A percentile compares a stretch with the other conserved stretches of the same genome.
Conservation (phyloP, 1,140 invertebrate genomes). For the Drosophila navojoa region DNA sequence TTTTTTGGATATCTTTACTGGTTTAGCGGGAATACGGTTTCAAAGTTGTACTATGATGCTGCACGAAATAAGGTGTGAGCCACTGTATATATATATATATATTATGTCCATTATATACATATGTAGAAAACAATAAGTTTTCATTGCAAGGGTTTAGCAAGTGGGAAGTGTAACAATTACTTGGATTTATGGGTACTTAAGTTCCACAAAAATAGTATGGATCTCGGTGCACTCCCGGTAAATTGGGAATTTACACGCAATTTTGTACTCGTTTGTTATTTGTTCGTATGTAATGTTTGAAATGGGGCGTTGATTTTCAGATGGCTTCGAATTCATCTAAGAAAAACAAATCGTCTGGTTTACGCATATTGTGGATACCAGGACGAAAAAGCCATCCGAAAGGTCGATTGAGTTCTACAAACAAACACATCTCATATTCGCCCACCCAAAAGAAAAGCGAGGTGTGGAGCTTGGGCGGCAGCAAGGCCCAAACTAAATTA, state of each 20-base stretch:
- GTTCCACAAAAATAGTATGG: background rate
- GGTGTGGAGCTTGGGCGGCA: constrained; percentile 78
- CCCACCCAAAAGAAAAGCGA: constrained; percentile 74
- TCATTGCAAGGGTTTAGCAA: background rate
- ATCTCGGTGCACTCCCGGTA: background rate
- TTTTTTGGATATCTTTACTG: too few relatives aligned
- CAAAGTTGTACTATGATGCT: too few relatives aligned
- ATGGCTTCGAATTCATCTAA: constrained; percentile 68
- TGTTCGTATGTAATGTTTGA: constrained; percentile 27
- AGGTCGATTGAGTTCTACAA: constrained; percentile 68
- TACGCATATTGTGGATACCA: constrained; percentile 80
- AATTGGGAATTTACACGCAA: constrained; percentile 1
- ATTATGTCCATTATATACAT: too few relatives aligned
- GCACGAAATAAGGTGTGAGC: too few relatives aligned
- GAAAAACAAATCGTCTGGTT: constrained; percentile 70
- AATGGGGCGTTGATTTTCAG: constrained; percentile 59
- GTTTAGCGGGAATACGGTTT: too few relatives aligned
- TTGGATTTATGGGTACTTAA: background rate
- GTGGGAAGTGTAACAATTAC: background rate
- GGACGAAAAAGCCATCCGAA: constrained; percentile 73
- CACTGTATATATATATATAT: too few relatives aligned
- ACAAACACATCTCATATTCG: constrained; percentile 67
- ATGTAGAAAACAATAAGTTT: background rate
- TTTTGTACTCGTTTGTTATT: constrained; percentile 7
- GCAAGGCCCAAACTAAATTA: constrained; percentile 69